Evolutionary conservation across 2,888 invertebrate species (phyloP), one percentile per base, ranked within the genome.

Genomic region (Andrena marginata): DNA sequence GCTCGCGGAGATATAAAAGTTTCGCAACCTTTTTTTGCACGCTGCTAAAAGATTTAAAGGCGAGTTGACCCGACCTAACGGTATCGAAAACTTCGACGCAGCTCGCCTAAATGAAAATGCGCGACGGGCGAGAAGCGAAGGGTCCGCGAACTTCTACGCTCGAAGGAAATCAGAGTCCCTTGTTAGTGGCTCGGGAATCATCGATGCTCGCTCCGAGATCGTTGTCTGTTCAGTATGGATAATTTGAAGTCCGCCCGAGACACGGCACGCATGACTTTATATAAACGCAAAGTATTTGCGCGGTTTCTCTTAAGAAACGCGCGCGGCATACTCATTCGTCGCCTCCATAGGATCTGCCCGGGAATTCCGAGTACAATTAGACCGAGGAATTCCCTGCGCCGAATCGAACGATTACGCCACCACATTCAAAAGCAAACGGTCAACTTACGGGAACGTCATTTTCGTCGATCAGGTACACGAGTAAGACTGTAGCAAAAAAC

Each of bases 281-380:
- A 69, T 73, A 69, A 76, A 75, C 76, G 72, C 72, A 51, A 68
- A 79, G 49, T 65, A 75, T 83, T 80, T 74, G 70, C 72, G 65
- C 78, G 81, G 82, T 88, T 87, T 88, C 88, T 88, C 87, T 59
- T 80, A 51, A 33, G 64, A 85, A 80, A 88, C 89, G 87, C 80
- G 79, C 29, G 26, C 23, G 20, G 87, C 80, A 88, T 88, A 88
- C 71, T 87, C 68, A 88, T 85, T 69, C 64, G 16, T 33, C 16
- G 23, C 20, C 54, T 51, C 31, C n/a, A 10, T 54, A 68, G n/a
- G 67, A 56, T 67, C 33, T 67, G 62, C 33, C 5, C 49, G 49
- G 49, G 63, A 80, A 80, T 74, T 54, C 70, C 62, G 20, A 29
- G 23, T 23, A 10, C 20, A 13, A 16, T 7, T 16, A 13, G 51